A percentile compares a stretch with the other conserved stretches of the same genome.
phyloP scores from a whole-genome alignment of 2,888 invertebrate species.

The Axea sp. region DNA sequence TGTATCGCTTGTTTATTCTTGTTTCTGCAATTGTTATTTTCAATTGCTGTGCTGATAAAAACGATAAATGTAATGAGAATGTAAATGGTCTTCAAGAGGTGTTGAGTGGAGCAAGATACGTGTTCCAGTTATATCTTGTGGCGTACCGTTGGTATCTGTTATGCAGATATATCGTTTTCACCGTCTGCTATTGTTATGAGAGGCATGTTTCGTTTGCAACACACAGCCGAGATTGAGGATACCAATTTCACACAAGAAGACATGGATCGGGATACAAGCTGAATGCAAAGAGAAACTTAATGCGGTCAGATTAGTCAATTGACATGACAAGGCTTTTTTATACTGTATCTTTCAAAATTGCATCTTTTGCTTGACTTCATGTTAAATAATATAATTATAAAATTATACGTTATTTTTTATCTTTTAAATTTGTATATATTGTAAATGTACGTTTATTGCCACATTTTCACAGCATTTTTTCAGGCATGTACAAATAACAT shows the following conservation, averaged over 20 bases:
- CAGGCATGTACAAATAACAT: no score
- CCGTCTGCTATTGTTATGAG: conserved; percentile 17
- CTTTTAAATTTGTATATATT: no score
- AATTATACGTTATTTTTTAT: no score
- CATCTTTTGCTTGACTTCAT: no score
- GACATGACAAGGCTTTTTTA: no score
- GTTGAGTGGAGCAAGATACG: conserved; percentile 13
- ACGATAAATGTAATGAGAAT: conserved; percentile 30
- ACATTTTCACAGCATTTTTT: no score
- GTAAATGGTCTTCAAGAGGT: conserved; percentile 24
- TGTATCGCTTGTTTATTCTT: conserved; percentile 1
- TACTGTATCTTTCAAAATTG: no score
- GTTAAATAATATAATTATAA: no score
- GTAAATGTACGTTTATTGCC: no score
- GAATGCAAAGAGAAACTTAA: conserved; percentile 6
- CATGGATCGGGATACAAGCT: not conserved
- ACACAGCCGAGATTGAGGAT: conserved; percentile 5
- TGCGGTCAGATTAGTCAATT: no score
- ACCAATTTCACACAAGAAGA: conserved; percentile 9
- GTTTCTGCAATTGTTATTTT: conserved; percentile 7
- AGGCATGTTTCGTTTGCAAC: conserved; percentile 8
- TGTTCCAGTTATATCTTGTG: conserved; percentile 6
- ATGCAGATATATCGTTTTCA: conserved; percentile 19
- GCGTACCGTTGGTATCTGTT: conserved; percentile 7
- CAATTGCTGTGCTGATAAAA: conserved; percentile 11